Evolutionary conservation across 2,797 vertebrate species (phyloP).

Genomic region (Luscinia luscinia): DNA sequence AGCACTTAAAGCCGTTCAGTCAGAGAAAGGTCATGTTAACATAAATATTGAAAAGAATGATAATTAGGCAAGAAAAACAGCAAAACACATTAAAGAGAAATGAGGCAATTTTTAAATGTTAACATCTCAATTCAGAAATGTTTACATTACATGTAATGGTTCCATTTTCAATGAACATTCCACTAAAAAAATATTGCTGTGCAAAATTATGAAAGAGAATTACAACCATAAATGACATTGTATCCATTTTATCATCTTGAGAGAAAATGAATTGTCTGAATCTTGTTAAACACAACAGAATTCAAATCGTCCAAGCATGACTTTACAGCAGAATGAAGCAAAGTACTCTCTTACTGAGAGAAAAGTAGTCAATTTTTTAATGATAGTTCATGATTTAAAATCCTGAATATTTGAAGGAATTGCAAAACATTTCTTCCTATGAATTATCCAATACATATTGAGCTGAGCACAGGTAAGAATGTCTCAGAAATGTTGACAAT

Average conservation of each 20-base stretch:
- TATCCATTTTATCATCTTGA: background rate
- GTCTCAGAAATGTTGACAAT: background rate
- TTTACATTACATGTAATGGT: slow-evolving; percentile 67
- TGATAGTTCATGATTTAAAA: background rate
- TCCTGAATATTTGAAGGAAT: background rate
- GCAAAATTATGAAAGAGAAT: slow-evolving; percentile 38
- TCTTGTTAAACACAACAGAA: slow-evolving; percentile 5
- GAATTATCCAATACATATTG: background rate
- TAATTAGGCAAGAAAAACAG: slow-evolving; percentile 74
- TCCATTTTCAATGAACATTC: slow-evolving; percentile 58
- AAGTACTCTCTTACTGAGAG: background rate
- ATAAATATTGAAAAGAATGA: slow-evolving; percentile 77
- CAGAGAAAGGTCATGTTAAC: slow-evolving; percentile 77
- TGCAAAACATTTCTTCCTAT: background rate
- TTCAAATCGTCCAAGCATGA: background rate
- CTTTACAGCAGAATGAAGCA: background rate
- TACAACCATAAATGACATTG: background rate
- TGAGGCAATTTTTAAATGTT: slow-evolving; percentile 73
- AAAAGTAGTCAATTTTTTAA: background rate
- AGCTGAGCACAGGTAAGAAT: background rate
- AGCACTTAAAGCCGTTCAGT: slow-evolving; percentile 68
- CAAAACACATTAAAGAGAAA: slow-evolving; percentile 71
- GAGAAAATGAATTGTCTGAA: slow-evolving; percentile 5
- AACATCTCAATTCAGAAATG: slow-evolving; percentile 68
- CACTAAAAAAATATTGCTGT: slow-evolving; percentile 17